Conservation (phyloP, 2,888 invertebrate species). For the Drosophila ustulata region DNA sequence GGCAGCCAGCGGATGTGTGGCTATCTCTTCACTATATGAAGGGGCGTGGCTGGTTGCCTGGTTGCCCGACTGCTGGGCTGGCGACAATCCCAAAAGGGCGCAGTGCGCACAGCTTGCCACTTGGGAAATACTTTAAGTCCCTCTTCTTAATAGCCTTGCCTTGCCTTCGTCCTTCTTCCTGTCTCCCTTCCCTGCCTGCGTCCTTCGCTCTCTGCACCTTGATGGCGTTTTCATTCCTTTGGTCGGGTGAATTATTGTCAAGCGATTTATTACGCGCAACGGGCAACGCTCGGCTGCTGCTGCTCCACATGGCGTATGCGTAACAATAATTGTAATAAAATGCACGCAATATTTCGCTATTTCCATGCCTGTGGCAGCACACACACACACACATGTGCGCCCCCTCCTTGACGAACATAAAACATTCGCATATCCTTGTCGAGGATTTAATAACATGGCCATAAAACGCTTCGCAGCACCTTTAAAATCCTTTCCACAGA, state of each 20-base stretch:
- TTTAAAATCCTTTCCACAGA: slow-evolving; percentile 13
- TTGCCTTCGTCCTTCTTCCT: slow-evolving; percentile 22
- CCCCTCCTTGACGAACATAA: slow-evolving; percentile 21
- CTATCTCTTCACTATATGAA: slow-evolving; percentile 24
- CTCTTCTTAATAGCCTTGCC: slow-evolving; percentile 70
- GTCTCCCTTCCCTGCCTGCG: not conserved
- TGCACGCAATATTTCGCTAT: slow-evolving; percentile 55
- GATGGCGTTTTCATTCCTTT: slow-evolving; percentile 32
- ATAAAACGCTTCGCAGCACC: slow-evolving; percentile 22
- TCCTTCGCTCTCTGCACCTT: not conserved
- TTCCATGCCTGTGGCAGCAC: slow-evolving; percentile 27
- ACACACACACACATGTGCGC: not conserved
- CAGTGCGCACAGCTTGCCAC: slow-evolving; percentile 55
- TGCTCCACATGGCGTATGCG: slow-evolving; percentile 77
- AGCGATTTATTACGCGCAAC: slow-evolving; percentile 72
- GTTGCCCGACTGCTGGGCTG: slow-evolving; percentile 5
- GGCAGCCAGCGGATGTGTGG: slow-evolving; percentile 36
- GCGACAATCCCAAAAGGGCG: slow-evolving; percentile 24
- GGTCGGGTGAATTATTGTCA: slow-evolving; percentile 71
- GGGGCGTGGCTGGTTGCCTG: slow-evolving; percentile 20
- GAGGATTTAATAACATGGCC: slow-evolving; percentile 19
- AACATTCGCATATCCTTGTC: slow-evolving; percentile 21
- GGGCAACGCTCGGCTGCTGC: slow-evolving; percentile 30
- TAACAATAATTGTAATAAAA: slow-evolving; percentile 72
- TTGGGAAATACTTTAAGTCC: slow-evolving; percentile 73